These are phyloP conservation scores for Caenorhabditis doughertyi DNA, from an alignment of 2,888 invertebrate genomes.

Conservation along the genomic window DNA sequence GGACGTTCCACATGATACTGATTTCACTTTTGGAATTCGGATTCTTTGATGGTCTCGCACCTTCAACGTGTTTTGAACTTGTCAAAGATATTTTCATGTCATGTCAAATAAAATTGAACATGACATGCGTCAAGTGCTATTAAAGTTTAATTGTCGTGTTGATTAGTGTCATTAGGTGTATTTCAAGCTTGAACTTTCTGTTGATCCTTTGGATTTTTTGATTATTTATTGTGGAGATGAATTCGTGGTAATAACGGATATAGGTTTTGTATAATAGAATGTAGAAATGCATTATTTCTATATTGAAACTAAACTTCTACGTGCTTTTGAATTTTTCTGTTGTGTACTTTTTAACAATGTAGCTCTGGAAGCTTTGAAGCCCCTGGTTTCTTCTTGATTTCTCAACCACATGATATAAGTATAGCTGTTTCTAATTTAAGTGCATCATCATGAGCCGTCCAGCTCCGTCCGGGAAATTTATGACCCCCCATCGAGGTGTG, in stretches of 20 bases:
- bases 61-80: neutral
- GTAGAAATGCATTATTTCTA: too few species aligned
- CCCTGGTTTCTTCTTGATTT: neutral
- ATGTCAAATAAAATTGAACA: conserved; percentile 4
- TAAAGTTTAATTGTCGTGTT: conserved; percentile 20
- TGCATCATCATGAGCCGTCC: conserved; percentile 27
- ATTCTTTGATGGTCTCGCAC: neutral
- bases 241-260: too few species aligned
- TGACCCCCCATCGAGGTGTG: conserved; percentile 60
- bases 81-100: neutral
- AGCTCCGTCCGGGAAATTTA: conserved; percentile 36
- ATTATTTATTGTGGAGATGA: neutral
- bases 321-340: too few species aligned
- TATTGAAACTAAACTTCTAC: too few species aligned
- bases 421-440: conserved; percentile 33
- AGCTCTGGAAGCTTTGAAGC: neutral
- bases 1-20: neutral
- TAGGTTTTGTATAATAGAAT: too few species aligned
- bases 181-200: conserved; percentile 15
- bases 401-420: conserved; percentile 24
- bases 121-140: conserved; percentile 34
- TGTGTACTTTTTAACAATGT: neutral
- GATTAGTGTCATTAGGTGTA: neutral
- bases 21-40: neutral
- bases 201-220: neutral